phyloP scores from a whole-genome alignment of 1,140 invertebrate genomes.

The Hetaerina americana region DNA sequence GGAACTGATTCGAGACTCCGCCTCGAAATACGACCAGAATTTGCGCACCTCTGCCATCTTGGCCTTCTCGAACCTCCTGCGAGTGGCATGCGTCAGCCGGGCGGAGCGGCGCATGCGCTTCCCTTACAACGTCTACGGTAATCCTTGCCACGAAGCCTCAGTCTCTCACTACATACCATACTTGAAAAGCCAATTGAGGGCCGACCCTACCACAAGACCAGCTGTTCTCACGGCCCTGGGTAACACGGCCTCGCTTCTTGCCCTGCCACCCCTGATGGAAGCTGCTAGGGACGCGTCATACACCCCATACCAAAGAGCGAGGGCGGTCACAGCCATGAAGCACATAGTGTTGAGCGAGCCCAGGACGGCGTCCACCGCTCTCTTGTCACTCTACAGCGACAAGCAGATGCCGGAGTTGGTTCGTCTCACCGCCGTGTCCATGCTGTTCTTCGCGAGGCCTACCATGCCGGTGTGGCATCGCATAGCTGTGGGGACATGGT shows the following conservation, averaged over 20 bases:
- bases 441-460: constrained; percentile 12
- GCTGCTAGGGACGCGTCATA: neutral
- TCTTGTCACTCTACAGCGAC: constrained; percentile 3
- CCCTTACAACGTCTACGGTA: neutral
- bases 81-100: neutral
- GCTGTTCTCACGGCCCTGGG: neutral
- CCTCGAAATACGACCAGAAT: neutral
- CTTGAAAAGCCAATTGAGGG: neutral
- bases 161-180: neutral
- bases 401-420: constrained; percentile 3
- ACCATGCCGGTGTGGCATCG: constrained; percentile 9
- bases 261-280: neutral
- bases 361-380: neutral
- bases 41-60: neutral
- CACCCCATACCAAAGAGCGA: neutral
- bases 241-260: neutral
- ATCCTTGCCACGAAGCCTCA: neutral
- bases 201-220: neutral
- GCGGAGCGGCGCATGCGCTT: neutral
- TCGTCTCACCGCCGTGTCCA: constrained; percentile 15
- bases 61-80: neutral
- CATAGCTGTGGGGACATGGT: constrained; percentile 15
- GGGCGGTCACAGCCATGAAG: neutral
- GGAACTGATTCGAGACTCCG: neutral
- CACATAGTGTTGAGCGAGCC: neutral